These are phyloP conservation scores for Charadrius vociferus DNA, from an alignment of 2,113 vertebrate species.

Conservation along the genomic window DNA sequence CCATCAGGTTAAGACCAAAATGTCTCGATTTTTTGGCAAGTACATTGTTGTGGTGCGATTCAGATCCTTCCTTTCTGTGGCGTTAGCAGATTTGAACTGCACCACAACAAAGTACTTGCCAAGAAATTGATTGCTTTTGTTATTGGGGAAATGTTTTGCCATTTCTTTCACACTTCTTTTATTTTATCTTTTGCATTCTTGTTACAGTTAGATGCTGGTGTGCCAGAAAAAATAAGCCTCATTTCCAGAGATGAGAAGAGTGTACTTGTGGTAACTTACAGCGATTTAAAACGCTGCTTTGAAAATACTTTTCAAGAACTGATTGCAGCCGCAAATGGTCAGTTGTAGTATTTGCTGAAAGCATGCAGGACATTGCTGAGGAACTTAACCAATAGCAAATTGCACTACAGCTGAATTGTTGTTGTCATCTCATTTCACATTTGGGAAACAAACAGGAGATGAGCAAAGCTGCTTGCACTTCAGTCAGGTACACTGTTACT, in stretches of 20 bases:
- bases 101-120: not conserved
- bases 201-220: conserved; percentile 94
- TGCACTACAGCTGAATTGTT: conserved; percentile 92
- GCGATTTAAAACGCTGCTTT: conserved; percentile 99
- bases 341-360: conserved; percentile 92
- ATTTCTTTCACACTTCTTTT: conserved; percentile 41
- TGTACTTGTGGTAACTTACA: conserved; percentile 97
- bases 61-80: not conserved
- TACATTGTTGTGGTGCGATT: not conserved
- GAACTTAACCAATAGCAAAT: conserved; percentile 84
- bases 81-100: not conserved
- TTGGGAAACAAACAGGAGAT: conserved; percentile 78
- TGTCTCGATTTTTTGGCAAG: conserved; percentile 48
- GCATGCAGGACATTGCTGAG: conserved; percentile 77
- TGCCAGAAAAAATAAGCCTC: conserved; percentile 99
- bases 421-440: conserved; percentile 79
- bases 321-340: conserved; percentile 90
- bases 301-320: conserved; percentile 99
- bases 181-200: conserved; percentile 64
- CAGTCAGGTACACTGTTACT: conserved; percentile 97
- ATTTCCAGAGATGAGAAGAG: conserved; percentile 99
- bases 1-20: conserved; percentile 4
- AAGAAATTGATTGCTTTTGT: conserved; percentile 63
- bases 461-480: conserved; percentile 85
- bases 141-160: conserved; percentile 65